Conservation (phyloP, 2,888 invertebrate genomes). For the Cryptosula pallasiana region DNA sequence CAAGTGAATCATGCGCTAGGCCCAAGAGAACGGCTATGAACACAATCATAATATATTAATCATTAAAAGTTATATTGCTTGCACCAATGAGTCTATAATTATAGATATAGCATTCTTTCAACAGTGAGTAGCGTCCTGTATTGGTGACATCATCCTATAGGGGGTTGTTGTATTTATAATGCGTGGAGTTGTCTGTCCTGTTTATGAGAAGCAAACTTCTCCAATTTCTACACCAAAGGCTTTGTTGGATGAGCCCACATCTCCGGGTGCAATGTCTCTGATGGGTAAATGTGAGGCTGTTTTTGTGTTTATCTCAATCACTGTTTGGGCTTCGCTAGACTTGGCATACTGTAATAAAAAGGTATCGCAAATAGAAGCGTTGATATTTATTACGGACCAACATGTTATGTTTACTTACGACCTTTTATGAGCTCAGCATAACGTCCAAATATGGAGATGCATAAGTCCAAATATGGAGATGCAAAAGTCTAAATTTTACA, state of each 20-base stretch:
- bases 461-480: too few species aligned
- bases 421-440: too few species aligned
- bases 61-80: too few species aligned
- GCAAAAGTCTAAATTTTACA: too few species aligned
- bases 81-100: too few species aligned
- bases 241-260: conserved; percentile 24
- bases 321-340: conserved; percentile 28
- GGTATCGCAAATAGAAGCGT: too few species aligned
- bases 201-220: conserved; percentile 28
- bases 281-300: conserved; percentile 26
- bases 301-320: conserved; percentile 25
- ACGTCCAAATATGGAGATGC: too few species aligned
- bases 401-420: too few species aligned
- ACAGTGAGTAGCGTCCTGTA: too few species aligned
- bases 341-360: conserved; percentile 26
- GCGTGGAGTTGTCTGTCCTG: not conserved
- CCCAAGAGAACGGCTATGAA: not conserved
- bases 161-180: not conserved
- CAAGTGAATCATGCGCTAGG: not conserved
- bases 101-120: too few species aligned
- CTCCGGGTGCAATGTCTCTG: conserved; percentile 25
- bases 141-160: too few species aligned
- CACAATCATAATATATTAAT: not conserved
- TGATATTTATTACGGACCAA: too few species aligned
- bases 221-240: conserved; percentile 26